Conservation (phyloP, 2,113 vertebrate genomes). For the Melanerpes aurifrons region DNA sequence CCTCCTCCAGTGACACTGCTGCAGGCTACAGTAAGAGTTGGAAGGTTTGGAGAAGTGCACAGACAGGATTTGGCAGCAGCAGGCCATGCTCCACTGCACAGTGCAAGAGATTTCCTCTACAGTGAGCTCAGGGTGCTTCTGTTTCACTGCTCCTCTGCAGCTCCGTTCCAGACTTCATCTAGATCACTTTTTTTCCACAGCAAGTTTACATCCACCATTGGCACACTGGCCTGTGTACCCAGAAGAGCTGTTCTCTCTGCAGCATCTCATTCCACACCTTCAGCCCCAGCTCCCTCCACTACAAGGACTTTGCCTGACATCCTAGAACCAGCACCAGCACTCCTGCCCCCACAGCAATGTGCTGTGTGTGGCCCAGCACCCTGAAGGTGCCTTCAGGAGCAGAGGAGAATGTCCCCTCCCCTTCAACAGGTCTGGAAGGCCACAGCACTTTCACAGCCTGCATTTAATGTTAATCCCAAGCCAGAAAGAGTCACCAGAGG, state of each 20-base stretch:
- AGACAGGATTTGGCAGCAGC: background rate
- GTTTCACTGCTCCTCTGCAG: background rate
- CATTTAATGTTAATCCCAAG: background rate
- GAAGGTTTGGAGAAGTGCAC: background rate
- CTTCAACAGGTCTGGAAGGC: background rate
- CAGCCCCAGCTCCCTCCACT: background rate
- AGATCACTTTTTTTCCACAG: background rate
- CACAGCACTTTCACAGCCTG: background rate
- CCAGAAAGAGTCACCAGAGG: constrained; percentile 34
- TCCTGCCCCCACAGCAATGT: background rate
- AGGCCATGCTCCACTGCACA: background rate
- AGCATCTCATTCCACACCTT: background rate
- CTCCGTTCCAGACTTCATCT: background rate
- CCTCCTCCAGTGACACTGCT: background rate
- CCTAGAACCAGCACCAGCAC: background rate
- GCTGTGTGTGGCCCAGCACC: background rate
- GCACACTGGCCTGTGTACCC: background rate
- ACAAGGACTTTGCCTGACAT: background rate
- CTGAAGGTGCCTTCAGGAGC: background rate
- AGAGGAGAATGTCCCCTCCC: background rate
- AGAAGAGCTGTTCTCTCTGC: background rate
- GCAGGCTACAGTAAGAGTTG: background rate
- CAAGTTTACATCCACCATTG: background rate
- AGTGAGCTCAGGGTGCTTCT: background rate
- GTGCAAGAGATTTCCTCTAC: background rate